Percentiles rank a stretch among this genome's conserved stretches.
These are phyloP conservation scores for Rhaphigaster nebulosa DNA, from an alignment of 2,888 invertebrate species.

Conservation along the genomic window DNA sequence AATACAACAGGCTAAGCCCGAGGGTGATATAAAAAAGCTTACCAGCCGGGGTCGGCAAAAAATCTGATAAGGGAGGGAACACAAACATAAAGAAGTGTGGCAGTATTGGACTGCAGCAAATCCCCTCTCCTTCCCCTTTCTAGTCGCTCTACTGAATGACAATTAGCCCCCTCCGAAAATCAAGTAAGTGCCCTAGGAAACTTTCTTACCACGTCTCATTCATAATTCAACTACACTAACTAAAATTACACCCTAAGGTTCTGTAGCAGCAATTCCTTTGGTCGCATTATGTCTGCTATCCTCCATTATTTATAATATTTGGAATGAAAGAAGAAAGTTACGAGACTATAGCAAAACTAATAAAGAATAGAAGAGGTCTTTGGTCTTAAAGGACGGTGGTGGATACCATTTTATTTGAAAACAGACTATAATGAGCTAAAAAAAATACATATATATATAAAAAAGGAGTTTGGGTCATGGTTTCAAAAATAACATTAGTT, in stretches of 20 bases:
- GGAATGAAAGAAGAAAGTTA: background rate
- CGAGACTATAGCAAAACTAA: background rate
- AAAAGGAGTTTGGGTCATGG: too few relatives aligned
- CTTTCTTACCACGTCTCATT: constrained; percentile 14
- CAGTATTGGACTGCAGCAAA: background rate
- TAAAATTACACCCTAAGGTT: constrained; percentile 3
- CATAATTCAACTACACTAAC: constrained; percentile 18
- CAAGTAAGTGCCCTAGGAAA: constrained; percentile 10
- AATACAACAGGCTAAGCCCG: background rate
- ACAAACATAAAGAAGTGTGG: background rate
- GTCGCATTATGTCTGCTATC: background rate
- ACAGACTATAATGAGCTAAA: too few relatives aligned
- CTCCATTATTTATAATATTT: background rate
- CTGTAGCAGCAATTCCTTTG: background rate
- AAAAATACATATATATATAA: too few relatives aligned
- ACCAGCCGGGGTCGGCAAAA: background rate
- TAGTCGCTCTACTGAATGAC: background rate
- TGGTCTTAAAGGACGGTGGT: too few relatives aligned
- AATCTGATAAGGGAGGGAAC: constrained; percentile 28
- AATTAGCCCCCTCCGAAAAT: background rate
- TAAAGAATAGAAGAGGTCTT: background rate
- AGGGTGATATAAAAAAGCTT: background rate
- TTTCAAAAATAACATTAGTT: too few relatives aligned
- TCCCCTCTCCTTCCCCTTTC: background rate
- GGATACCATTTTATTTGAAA: too few relatives aligned